phyloP scores from a whole-genome alignment of 2,888 invertebrate genomes.

The Sinopyrophorus schimmeli region DNA sequence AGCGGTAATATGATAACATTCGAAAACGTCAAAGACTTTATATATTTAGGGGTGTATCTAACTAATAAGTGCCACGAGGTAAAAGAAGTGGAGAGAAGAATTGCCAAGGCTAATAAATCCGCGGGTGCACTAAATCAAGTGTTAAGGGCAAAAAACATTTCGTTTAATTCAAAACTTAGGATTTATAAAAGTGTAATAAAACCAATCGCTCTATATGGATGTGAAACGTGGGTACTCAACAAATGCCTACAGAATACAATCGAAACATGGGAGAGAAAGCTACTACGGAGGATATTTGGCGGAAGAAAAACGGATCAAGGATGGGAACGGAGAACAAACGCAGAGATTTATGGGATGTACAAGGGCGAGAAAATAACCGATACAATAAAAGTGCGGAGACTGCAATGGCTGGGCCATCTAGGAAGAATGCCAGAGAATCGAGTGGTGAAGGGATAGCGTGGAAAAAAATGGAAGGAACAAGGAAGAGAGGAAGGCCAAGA shows the following conservation, averaged over 20 bases:
- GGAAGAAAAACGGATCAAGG: background rate
- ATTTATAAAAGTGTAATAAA: background rate
- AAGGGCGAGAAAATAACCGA: background rate
- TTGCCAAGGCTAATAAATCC: constrained; percentile 1
- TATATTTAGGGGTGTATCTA: background rate
- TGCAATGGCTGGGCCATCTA: constrained; percentile 1
- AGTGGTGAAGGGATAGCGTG: constrained; percentile 1
- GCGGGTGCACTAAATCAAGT: background rate
- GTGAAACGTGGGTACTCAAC: background rate
- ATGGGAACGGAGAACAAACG: constrained; percentile 15
- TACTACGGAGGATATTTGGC: background rate
- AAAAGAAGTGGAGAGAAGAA: constrained; percentile 4
- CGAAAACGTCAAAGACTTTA: background rate
- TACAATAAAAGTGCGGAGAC: background rate
- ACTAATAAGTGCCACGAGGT: constrained; percentile 6
- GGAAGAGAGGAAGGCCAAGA: constrained; percentile 2
- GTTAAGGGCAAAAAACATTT: background rate
- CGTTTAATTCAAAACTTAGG: background rate
- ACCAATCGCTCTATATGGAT: background rate
- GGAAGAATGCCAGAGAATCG: background rate
- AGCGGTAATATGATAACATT: background rate
- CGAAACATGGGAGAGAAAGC: background rate
- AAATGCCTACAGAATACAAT: constrained; percentile 6
- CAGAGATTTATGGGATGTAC: constrained; percentile 3
- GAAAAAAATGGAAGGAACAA: background rate